Base-by-base conservation (phyloP, 1,140 invertebrate genomes). In the Heliconius melpomene region DNA sequence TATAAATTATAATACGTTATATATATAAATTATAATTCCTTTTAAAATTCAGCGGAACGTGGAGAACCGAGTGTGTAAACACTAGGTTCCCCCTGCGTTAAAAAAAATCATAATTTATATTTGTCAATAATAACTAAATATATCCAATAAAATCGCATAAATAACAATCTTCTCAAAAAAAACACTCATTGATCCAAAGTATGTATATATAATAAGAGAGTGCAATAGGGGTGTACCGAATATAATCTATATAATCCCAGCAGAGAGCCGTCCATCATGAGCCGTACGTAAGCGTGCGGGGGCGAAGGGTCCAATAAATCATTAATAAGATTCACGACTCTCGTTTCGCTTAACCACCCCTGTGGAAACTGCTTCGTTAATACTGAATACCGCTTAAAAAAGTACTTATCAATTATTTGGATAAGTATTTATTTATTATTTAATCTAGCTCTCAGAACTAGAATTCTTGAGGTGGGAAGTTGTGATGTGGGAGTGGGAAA, bases 261-360 rank as follows among this genome's bases (percentile, higher is more conserved):
- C 18, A 46, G 7, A 40, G 54, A 74, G 32, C 76, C 66, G 76
- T 78, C 77, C 71, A 74, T 78, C 77, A 72, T 73, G 46, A 36
- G 73, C 66, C n/a, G 13, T 18, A 72, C 77, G 72, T 70, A 79
- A n/a, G 57, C 79, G 29, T 46, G 46, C 74, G 46, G 60, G 74
- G 74, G 72, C 72, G 75, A 76, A 82, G 75, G 80, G 78, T 81
- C 81, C 81, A 82, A 90, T 91, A 91, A 90, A 92, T 91, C 88
- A 88, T 86, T 86, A 85, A 87, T 85, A 87, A 90, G 87, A 90
- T 90, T 88, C 88, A 90, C 88, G 82, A 79, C 84, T 84, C 52
- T 78, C 78, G 60, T 66, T 66, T 29, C 60, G 60, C 60, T 66
- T 66, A 66, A 76, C 75, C 75, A 73, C 80, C 80, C 40, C 80